Conservation (phyloP, 2,113 vertebrate genomes). For the Myrmophylax atrothorax region DNA sequence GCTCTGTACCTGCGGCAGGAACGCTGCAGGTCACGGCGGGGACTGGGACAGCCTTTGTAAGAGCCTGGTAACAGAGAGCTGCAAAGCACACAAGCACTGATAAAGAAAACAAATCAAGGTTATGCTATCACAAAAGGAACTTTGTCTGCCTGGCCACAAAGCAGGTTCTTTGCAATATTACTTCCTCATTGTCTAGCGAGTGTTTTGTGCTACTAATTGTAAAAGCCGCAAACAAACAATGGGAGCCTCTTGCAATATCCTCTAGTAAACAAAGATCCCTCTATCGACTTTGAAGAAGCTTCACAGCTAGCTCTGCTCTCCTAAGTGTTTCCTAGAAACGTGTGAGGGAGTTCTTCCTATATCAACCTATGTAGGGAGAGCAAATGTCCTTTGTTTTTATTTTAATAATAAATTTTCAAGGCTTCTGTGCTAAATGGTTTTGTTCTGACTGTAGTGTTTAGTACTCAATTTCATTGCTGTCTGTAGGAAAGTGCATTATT, state of each 20-base stretch:
- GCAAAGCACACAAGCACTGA: not conserved
- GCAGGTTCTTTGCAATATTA: not conserved
- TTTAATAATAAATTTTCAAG: not conserved
- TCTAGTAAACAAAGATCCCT: not conserved
- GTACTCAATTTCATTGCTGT: not conserved
- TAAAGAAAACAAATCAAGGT: constrained; percentile 11
- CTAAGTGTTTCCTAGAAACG: not conserved
- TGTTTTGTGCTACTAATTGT: not conserved
- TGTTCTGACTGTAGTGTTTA: not conserved
- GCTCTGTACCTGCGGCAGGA: not conserved
- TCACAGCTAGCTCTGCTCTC: not conserved
- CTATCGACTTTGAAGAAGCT: not conserved
- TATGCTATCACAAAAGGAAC: constrained; percentile 7
- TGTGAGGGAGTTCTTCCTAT: not conserved
- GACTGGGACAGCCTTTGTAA: not conserved
- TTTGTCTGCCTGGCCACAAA: not conserved
- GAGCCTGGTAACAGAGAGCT: not conserved
- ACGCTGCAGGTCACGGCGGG: not conserved
- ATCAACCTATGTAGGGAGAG: not conserved
- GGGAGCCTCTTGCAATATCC: not conserved
- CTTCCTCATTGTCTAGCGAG: not conserved
- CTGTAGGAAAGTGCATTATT: not conserved
- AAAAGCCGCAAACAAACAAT: not conserved
- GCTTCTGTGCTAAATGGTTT: not conserved
- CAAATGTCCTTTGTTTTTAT: not conserved